Evolutionary conservation across 1,140 invertebrate species (phyloP).

Genomic region (Drosophila mojavensis): DNA sequence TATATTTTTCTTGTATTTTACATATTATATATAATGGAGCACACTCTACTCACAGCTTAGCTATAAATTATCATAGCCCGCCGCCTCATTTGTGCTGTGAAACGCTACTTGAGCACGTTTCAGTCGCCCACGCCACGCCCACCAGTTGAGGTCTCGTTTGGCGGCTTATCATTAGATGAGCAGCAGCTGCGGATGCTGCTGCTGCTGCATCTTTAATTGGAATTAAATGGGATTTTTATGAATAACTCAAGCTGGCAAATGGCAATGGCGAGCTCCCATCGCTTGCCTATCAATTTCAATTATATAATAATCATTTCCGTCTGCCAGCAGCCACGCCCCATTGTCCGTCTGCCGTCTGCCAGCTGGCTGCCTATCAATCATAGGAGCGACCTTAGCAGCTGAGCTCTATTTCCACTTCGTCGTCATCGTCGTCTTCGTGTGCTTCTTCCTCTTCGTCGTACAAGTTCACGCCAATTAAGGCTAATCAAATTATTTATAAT

Average conservation of each 20-base stretch:
- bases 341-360: background rate
- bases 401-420: background rate
- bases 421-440: slow-evolving; percentile 8
- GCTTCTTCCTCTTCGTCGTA: slow-evolving; percentile 14
- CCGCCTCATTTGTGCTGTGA: slow-evolving; percentile 40
- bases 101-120: slow-evolving; percentile 68
- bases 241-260: slow-evolving; percentile 68
- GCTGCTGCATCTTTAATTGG: slow-evolving; percentile 78
- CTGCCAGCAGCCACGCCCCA: slow-evolving; percentile 40
- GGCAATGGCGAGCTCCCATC: slow-evolving; percentile 26
- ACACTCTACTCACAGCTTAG: background rate
- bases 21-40: background rate
- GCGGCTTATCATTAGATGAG: slow-evolving; percentile 59
- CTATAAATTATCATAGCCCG: background rate
- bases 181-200: slow-evolving; percentile 49
- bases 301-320: slow-evolving; percentile 81
- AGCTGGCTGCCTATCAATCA: slow-evolving; percentile 62
- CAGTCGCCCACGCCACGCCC: slow-evolving; percentile 2
- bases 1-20: no score
- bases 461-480: slow-evolving; percentile 78
- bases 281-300: slow-evolving; percentile 77
- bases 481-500: slow-evolving; percentile 83
- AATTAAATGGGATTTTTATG: slow-evolving; percentile 72
- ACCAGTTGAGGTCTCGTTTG: slow-evolving; percentile 28
- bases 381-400: slow-evolving; percentile 43